Evolutionary conservation across 2,797 vertebrate genomes (phyloP).

Genomic region (Avahi laniger): DNA sequence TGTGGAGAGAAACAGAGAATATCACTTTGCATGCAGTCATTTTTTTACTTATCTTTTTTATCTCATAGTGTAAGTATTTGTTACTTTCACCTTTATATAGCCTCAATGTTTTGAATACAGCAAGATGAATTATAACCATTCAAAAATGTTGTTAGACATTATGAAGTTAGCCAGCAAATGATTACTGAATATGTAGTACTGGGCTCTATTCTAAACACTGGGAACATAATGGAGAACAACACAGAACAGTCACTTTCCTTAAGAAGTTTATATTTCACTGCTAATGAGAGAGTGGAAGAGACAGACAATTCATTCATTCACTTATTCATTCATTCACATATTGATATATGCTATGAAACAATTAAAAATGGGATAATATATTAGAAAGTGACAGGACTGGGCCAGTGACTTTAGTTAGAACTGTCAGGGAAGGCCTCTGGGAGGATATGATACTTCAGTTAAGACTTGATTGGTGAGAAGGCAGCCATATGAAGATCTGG

Average conservation of each 20-base stretch:
- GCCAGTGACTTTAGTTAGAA: background rate
- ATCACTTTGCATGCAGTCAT: background rate
- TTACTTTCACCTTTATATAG: background rate
- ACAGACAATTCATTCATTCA: background rate
- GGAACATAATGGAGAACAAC: background rate
- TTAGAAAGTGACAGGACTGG: background rate
- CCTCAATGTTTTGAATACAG: constrained; percentile 11
- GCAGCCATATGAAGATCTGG: background rate
- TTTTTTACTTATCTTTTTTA: constrained; percentile 47
- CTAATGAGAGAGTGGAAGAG: background rate
- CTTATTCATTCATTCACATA: background rate
- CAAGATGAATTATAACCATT: background rate
- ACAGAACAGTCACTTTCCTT: background rate
- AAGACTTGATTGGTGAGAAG: background rate
- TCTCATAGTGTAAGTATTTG: background rate
- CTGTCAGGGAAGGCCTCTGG: background rate
- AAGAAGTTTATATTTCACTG: background rate
- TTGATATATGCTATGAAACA: background rate
- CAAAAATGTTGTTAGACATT: background rate
- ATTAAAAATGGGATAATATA: background rate
- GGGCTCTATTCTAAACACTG: background rate
- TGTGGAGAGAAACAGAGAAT: background rate
- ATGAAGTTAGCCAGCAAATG: background rate
- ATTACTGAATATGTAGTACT: background rate
- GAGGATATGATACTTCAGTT: background rate